Base-by-base conservation (phyloP, 1,140 invertebrate genomes). In the Eufriesea mexicana region DNA sequence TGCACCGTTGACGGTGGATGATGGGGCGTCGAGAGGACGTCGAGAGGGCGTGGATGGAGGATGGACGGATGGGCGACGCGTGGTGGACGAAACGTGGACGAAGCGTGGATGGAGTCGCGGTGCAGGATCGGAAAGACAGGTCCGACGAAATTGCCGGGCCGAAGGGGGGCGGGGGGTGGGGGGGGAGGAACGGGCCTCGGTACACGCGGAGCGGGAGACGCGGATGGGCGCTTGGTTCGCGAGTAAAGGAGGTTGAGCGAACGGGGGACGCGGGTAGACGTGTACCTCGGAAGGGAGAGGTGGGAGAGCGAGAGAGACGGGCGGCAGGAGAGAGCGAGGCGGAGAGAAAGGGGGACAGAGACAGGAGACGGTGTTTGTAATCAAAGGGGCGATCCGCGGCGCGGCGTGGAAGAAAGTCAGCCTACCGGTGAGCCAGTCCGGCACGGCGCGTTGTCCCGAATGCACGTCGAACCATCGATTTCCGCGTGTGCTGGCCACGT, bases 331-430 rank as follows among this genome's bases (percentile, higher is more conserved):
- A 10, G 61, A 62, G 73, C 7, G 42, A 8, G 25, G 47, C 59
- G 25, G 57, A 25, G 20, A 45, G 57, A 23, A 59, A 57, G 64
- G 54, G 47, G 66, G 54, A 42, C 54, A 64, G n/a, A 70, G 59
- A 80, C 20, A 55, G 59, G 70, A 62, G 78, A 88, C 84, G 85
- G 91, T 90, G 90, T 86, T 91, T 90, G 89, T 91, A 91, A 92
- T 91, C 88, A 92, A 92, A 91, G 89, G 76, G 85, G 89, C 88
- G 85, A 92, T 89, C 80, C 90, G 83, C 84, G 70, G 83, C 66
- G 79, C 81, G 81, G 86, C 85, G 82, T 87, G 87, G 90, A 92
- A 92, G 91, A 92, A 92, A 92, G 91, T 92, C 90, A 86, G 89
- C 78, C 85, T 88, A 91, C 89, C 87, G 88, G 87, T 83, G 70